phyloP scores from a whole-genome alignment of 2,797 vertebrate genomes.

The Phataginus tricuspis region DNA sequence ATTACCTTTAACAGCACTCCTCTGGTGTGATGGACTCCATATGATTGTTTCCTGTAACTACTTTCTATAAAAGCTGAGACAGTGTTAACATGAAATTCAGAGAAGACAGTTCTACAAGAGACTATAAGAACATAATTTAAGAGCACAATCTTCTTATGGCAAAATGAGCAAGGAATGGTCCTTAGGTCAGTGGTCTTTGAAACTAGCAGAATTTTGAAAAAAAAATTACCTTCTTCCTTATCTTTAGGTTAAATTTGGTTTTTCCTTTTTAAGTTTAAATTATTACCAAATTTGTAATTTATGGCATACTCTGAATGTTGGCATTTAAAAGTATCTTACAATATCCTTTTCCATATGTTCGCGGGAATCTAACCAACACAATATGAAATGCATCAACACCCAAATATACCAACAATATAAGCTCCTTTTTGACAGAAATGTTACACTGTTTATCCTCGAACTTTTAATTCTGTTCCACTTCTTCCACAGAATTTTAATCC shows the following conservation, averaged over 20 bases:
- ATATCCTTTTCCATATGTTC: background rate
- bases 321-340: slow-evolving; percentile 8
- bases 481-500: background rate
- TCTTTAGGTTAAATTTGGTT: background rate
- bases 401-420: background rate
- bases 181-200: background rate
- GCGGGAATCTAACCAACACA: background rate
- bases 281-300: background rate
- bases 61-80: background rate
- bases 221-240: background rate
- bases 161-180: background rate
- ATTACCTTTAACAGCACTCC: background rate
- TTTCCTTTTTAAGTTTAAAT: background rate
- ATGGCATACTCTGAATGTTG: background rate
- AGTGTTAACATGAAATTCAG: background rate
- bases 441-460: background rate
- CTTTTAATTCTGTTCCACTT: background rate
- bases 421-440: background rate
- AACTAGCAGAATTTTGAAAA: background rate
- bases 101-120: background rate
- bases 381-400: background rate
- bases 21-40: background rate
- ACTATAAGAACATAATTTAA: background rate
- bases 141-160: background rate
- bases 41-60: background rate